Evolutionary conservation across 2,113 vertebrate genomes (phyloP).

Genomic region (Uria lomvia): DNA sequence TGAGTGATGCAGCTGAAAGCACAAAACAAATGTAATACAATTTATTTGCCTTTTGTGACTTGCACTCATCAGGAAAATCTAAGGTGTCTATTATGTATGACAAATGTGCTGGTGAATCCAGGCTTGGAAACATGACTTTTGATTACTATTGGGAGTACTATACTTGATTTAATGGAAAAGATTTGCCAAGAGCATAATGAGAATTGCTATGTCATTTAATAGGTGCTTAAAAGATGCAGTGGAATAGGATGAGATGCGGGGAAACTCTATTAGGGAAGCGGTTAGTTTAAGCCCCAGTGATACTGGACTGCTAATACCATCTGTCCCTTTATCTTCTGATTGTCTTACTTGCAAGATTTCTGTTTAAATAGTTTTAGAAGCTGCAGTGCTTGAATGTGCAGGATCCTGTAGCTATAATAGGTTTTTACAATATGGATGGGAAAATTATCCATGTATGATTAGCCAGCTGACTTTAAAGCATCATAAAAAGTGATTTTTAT

Average conservation of each 20-base stretch:
- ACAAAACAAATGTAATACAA: background rate
- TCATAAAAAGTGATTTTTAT: background rate
- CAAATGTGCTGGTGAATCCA: background rate
- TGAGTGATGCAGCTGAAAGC: background rate
- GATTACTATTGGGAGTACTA: background rate
- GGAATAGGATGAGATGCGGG: background rate
- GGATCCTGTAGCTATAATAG: background rate
- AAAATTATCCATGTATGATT: background rate
- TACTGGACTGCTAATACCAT: background rate
- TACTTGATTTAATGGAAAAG: background rate
- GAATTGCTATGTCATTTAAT: background rate
- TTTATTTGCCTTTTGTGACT: slow-evolving; percentile 24
- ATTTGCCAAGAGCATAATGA: background rate
- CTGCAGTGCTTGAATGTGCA: background rate
- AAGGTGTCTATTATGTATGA: background rate
- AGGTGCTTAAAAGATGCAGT: background rate
- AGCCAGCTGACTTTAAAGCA: background rate
- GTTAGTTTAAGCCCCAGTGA: background rate
- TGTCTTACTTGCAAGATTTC: background rate
- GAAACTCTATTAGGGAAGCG: background rate
- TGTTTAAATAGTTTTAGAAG: background rate
- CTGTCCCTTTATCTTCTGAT: background rate
- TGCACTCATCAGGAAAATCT: background rate
- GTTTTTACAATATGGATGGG: background rate
- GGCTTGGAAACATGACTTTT: background rate